These are phyloP conservation scores for Psophia crepitans DNA, from an alignment of 2,113 vertebrate genomes.

Conservation along the genomic window DNA sequence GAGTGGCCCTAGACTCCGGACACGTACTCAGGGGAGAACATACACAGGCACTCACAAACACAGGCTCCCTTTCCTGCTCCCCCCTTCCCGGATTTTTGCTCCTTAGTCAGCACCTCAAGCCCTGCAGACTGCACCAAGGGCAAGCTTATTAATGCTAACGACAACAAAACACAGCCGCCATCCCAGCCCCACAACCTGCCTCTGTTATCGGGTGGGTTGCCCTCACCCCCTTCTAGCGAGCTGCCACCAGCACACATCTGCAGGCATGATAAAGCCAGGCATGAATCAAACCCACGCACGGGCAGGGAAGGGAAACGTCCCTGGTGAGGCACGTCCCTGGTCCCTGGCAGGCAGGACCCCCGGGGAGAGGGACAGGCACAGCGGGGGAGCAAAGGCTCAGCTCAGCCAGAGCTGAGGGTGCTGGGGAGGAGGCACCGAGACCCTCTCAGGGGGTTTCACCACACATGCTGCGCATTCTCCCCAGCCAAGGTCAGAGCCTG, in stretches of 20 bases:
- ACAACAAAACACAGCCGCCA: neutral
- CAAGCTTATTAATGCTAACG: neutral
- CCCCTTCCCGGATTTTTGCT: neutral
- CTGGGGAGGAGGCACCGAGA: neutral
- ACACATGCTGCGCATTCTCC: accelerated
- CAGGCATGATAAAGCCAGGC: neutral
- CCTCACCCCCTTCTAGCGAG: neutral
- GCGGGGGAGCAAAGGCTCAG: neutral
- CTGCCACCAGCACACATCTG: neutral
- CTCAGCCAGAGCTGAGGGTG: neutral
- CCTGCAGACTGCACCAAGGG: conserved; percentile 37
- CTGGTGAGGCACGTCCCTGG: accelerated
- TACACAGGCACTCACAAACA: too few relatives aligned
- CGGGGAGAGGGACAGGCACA: accelerated
- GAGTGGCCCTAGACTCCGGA: neutral
- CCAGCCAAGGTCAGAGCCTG: neutral
- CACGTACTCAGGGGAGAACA: neutral
- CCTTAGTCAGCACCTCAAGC: conserved; percentile 34
- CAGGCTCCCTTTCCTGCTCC: neutral
- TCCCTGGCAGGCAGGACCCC: neutral
- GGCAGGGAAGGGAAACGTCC: neutral
- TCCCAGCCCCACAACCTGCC: neutral
- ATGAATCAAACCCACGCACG: neutral
- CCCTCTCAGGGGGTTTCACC: accelerated
- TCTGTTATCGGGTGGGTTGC: neutral